Conservation (phyloP, 2,113 vertebrate species). For the Aplodontia rufa region DNA sequence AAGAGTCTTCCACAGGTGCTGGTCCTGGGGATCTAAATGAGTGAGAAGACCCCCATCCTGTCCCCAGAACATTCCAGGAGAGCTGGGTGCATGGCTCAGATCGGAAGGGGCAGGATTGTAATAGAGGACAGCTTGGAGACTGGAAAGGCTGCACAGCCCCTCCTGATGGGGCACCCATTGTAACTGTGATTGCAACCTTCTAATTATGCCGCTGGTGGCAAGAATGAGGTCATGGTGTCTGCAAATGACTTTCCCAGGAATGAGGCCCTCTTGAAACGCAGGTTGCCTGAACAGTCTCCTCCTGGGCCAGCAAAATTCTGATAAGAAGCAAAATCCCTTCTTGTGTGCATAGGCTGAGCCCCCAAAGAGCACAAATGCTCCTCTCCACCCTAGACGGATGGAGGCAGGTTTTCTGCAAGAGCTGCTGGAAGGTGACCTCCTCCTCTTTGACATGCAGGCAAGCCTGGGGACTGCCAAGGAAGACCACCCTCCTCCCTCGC, state of each 20-base stretch:
- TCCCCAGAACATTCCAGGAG: no score
- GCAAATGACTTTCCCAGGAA: conserved; percentile 32
- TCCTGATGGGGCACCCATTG: not conserved
- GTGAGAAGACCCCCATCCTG: not conserved
- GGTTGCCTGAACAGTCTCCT: not conserved
- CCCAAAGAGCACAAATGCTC: not conserved
- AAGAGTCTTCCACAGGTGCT: not conserved
- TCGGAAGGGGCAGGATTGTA: not conserved
- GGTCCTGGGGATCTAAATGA: no score
- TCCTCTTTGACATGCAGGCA: not conserved
- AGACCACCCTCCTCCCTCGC: not conserved
- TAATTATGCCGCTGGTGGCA: not conserved
- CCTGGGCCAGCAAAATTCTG: not conserved
- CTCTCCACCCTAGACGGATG: not conserved
- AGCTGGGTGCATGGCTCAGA: not conserved
- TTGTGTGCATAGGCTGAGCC: not conserved
- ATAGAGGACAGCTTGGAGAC: not conserved
- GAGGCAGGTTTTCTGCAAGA: not conserved
- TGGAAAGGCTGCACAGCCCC: not conserved
- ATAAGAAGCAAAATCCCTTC: not conserved
- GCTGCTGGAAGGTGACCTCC: fast-evolving
- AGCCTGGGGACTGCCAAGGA: not conserved
- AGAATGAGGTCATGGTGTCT: conserved; percentile 38
- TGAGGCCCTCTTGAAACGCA: not conserved
- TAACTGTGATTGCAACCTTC: not conserved